Evolutionary conservation across 2,888 invertebrate species (phyloP).

Genomic region (Dexiosoma caninum): DNA sequence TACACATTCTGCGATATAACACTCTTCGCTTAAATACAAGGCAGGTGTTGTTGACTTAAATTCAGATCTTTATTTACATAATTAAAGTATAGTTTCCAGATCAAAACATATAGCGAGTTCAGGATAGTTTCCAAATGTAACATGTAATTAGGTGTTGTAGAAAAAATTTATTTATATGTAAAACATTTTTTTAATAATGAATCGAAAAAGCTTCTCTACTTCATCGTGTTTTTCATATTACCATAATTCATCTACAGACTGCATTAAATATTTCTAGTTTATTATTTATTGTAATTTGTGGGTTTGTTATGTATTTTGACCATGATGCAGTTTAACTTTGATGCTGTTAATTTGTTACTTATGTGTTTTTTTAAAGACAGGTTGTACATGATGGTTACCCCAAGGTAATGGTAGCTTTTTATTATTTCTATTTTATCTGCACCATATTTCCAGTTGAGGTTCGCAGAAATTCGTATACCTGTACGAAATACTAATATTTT

Average conservation of each 20-base stretch:
- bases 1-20: too few relatives aligned
- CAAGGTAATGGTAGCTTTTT: not conserved
- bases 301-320: not conserved
- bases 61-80: not conserved
- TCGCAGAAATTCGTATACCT: too few relatives aligned
- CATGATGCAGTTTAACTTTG: slow-evolving; percentile 8
- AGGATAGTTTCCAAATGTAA: not conserved
- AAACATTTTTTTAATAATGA: not conserved
- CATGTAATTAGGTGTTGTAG: not conserved
- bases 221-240: slow-evolving; percentile 11
- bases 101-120: not conserved
- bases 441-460: not conserved
- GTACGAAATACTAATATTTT: too few relatives aligned
- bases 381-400: not conserved
- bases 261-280: slow-evolving; percentile 30
- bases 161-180: not conserved
- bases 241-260: slow-evolving; percentile 26
- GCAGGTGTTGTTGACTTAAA: too few relatives aligned
- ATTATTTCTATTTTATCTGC: not conserved
- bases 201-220: slow-evolving; percentile 24
- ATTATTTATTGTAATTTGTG: not conserved
- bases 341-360: not conserved
- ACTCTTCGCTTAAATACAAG: too few relatives aligned
- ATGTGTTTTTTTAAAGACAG: not conserved
- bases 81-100: not conserved